Conservation (phyloP, 2,888 invertebrate species). For the Zootermopsis nevadensis region DNA sequence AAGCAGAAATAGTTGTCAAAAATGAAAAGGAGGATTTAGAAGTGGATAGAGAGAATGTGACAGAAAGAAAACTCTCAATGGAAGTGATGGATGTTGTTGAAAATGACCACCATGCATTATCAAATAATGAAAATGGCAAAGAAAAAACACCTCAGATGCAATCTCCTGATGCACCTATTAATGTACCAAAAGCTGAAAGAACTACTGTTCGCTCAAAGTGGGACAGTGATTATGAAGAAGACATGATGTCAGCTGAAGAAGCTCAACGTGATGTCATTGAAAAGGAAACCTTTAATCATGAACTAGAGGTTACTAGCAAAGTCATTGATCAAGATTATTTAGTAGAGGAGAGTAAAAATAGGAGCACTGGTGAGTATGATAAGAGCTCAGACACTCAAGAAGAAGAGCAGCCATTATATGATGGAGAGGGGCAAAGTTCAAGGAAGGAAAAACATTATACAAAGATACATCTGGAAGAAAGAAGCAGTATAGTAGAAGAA, state of each 20-base stretch:
- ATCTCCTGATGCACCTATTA: slow-evolving; percentile 15
- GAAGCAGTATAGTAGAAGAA: neutral
- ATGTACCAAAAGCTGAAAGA: slow-evolving; percentile 13
- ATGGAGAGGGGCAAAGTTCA: neutral
- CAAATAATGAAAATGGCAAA: slow-evolving; percentile 20
- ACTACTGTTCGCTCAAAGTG: slow-evolving; percentile 50
- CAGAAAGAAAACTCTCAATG: slow-evolving; percentile 27
- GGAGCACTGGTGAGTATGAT: neutral
- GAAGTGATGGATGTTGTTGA: slow-evolving; percentile 13
- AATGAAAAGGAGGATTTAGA: slow-evolving; percentile 27
- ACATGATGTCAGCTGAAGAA: slow-evolving; percentile 41
- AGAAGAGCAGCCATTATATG: neutral
- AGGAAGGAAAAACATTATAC: neutral
- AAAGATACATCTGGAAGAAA: neutral
- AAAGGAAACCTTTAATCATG: neutral
- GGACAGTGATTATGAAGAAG: slow-evolving; percentile 53
- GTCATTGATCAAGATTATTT: neutral
- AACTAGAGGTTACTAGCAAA: neutral
- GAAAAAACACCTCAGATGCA: slow-evolving; percentile 33
- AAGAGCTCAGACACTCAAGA: neutral
- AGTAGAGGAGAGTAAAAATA: neutral
- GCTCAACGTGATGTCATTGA: neutral
- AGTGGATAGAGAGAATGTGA: slow-evolving; percentile 11
- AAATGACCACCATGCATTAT: slow-evolving; percentile 22
- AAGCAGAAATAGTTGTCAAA: slow-evolving; percentile 19